phyloP scores from a whole-genome alignment of 2,797 vertebrate genomes.

The Tachyglossus aculeatus region DNA sequence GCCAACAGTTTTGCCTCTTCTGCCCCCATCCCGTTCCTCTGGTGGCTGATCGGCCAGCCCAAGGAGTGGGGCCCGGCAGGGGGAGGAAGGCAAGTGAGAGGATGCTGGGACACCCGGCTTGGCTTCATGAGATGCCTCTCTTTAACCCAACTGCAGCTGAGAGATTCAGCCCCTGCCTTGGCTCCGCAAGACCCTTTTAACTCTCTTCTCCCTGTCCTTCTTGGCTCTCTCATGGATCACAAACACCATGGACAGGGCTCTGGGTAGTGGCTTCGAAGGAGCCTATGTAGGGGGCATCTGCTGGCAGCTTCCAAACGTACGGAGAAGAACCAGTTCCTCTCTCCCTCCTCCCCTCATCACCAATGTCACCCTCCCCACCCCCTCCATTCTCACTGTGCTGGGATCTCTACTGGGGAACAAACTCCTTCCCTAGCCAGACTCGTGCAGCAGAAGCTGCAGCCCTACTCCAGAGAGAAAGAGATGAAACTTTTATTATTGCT shows the following conservation, averaged over 20 bases:
- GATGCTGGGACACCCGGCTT: constrained; percentile 1
- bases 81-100: not conserved
- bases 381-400: not conserved
- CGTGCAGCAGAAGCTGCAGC: not conserved
- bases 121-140: constrained; percentile 55
- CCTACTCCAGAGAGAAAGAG: not conserved
- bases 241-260: constrained; percentile 68
- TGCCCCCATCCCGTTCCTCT: too few relatives aligned
- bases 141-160: constrained; percentile 22
- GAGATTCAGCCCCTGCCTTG: constrained; percentile 67
- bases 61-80: not conserved
- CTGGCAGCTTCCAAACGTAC: constrained; percentile 28
- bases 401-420: not conserved
- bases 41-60: not conserved
- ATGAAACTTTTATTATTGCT: constrained; percentile 19
- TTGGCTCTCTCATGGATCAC: constrained; percentile 41
- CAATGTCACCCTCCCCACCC: not conserved
- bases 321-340: constrained; percentile 27
- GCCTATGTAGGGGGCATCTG: constrained; percentile 7
- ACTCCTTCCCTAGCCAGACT: constrained; percentile 10
- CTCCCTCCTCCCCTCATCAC: not conserved
- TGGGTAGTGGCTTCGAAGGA: constrained; percentile 27
- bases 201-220: constrained; percentile 53
- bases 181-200: constrained; percentile 63
- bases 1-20: too few relatives aligned